These are phyloP conservation scores for Adela reaumurella DNA, from an alignment of 2,888 invertebrate species.

Conservation along the genomic window DNA sequence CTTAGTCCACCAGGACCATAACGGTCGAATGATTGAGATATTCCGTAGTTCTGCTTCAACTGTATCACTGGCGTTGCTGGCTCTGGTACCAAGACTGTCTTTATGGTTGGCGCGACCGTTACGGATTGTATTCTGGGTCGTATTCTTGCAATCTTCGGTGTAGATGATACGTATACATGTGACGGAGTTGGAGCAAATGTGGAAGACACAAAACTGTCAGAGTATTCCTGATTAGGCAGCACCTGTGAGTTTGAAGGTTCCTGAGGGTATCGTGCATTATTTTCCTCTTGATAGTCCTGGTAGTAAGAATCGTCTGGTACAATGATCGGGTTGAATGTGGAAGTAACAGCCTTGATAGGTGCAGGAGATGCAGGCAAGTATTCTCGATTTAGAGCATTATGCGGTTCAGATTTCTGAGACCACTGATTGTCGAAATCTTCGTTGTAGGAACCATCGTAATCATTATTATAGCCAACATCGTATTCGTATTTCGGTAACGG, in stretches of 20 bases:
- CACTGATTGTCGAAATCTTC: conserved; percentile 27
- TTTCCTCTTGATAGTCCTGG: conserved; percentile 36
- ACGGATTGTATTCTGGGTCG: conserved; percentile 35
- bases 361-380: conserved; percentile 20
- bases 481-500: conserved; percentile 20
- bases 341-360: conserved; percentile 23
- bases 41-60: conserved; percentile 13
- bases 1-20: conserved; percentile 62
- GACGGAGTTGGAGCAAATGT: conserved; percentile 22
- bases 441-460: conserved; percentile 25
- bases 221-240: conserved; percentile 17
- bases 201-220: conserved; percentile 16
- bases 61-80: conserved; percentile 21
- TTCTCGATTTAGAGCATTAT: not conserved
- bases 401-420: conserved; percentile 21
- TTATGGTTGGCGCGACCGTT: conserved; percentile 40
- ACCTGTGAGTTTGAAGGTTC: too few species aligned
- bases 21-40: conserved; percentile 52
- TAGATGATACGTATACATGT: conserved; percentile 23
- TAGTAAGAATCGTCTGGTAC: conserved; percentile 49
- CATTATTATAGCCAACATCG: conserved; percentile 14
- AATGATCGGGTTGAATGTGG: conserved; percentile 45
- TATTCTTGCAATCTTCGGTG: conserved; percentile 28
- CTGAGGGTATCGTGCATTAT: conserved; percentile 24
- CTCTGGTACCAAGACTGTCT: conserved; percentile 34